phyloP scores from a whole-genome alignment of 23 tunicate species.

The Trididemnum clinides region DNA sequence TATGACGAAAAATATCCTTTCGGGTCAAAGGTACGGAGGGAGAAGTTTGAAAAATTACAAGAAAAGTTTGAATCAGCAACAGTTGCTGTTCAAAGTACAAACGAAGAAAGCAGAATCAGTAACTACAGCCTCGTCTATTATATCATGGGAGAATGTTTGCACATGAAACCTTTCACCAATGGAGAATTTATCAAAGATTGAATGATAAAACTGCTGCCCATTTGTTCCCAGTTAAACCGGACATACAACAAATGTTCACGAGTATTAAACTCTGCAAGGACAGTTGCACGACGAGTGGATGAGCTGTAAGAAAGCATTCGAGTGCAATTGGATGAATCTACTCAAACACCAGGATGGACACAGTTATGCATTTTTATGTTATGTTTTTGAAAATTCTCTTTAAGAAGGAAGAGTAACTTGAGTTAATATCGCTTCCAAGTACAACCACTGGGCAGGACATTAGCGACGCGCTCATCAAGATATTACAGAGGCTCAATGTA shows the following conservation, averaged over 20 bases:
- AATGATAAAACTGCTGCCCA: constrained; percentile 11
- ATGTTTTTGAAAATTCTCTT: constrained; percentile 22
- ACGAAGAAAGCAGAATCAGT: neutral
- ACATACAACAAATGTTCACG: constrained; percentile 12
- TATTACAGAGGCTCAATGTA: constrained; percentile 12
- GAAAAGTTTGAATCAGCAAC: constrained; percentile 9
- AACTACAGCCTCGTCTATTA: neutral
- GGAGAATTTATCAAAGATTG: constrained; percentile 3
- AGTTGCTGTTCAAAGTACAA: constrained; percentile 5
- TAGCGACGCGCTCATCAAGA: neutral
- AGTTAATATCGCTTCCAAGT: constrained; percentile 4
- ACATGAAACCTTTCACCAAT: constrained; percentile 2
- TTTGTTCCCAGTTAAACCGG: constrained; percentile 11
- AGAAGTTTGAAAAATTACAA: neutral
- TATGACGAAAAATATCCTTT: constrained; percentile 1
- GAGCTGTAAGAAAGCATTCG: constrained; percentile 15
- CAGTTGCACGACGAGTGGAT: constrained; percentile 35
- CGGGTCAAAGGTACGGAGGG: constrained; percentile 16
- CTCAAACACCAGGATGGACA: constrained; percentile 18
- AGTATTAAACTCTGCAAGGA: constrained; percentile 30
- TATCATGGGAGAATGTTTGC: neutral
- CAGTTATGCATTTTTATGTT: neutral
- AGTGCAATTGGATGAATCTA: constrained; percentile 18
- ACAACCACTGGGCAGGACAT: constrained; percentile 13
- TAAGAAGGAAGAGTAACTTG: constrained; percentile 18